A percentile compares a stretch with the other conserved stretches of the same genome.
Evolutionary conservation across 1,140 invertebrate genomes (phyloP).

Genomic region (Euschistus heros): DNA sequence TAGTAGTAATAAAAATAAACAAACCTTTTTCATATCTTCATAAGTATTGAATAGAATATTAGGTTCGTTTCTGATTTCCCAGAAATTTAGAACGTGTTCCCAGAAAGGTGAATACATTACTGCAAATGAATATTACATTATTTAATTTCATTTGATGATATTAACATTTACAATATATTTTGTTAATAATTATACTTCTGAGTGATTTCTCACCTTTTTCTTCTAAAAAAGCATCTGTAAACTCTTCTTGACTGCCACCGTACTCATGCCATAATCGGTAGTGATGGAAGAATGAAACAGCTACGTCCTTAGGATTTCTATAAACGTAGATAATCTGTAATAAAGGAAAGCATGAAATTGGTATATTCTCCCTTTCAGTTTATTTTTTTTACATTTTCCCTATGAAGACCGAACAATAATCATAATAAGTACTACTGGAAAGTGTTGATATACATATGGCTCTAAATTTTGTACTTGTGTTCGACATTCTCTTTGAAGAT

Average conservation of each 20-base stretch:
- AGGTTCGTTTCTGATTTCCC: slow-evolving; percentile 35
- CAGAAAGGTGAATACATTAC: slow-evolving; percentile 33
- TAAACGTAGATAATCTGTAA: slow-evolving; percentile 48
- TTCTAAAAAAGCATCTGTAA: slow-evolving; percentile 37
- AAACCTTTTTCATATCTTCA: slow-evolving; percentile 39
- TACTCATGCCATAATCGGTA: slow-evolving; percentile 33
- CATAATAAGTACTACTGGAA: too few species aligned
- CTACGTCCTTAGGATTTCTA: slow-evolving; percentile 50
- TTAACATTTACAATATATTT: neutral
- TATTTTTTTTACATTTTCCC: too few species aligned
- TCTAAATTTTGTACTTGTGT: too few species aligned
- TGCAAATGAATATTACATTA: slow-evolving; percentile 21
- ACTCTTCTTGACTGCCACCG: slow-evolving; percentile 37
- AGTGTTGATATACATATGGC: too few species aligned
- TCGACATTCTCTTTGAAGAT: too few species aligned
- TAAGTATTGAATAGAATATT: slow-evolving; percentile 42
- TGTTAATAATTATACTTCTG: neutral
- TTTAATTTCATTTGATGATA: too few species aligned
- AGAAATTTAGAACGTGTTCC: slow-evolving; percentile 34
- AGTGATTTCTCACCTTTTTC: slow-evolving; percentile 32
- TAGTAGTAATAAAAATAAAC: neutral
- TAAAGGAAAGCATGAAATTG: neutral
- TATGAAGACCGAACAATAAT: too few species aligned
- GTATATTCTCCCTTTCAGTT: too few species aligned
- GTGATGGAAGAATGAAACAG: slow-evolving; percentile 49